A percentile compares a stretch with the other conserved stretches of the same genome.
Evolutionary conservation across 2,888 invertebrate species (phyloP).

Genomic region (Malachius bipustulatus): DNA sequence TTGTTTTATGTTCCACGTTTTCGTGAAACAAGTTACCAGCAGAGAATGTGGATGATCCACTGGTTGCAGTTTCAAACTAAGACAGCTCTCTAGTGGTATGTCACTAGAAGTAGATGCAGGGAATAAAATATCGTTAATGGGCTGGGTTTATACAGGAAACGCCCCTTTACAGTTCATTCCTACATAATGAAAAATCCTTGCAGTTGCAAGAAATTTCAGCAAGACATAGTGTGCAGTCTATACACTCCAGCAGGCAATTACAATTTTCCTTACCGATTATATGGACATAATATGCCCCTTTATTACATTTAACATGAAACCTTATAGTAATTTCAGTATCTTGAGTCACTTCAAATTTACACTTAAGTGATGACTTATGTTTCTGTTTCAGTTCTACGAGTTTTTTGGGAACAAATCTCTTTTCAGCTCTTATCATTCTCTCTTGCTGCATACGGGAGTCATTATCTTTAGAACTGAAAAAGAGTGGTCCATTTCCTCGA

Average conservation of each 20-base stretch:
- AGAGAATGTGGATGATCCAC: conserved; percentile 2
- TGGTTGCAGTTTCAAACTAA: conserved; percentile 1
- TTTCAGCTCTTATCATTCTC: conserved; percentile 2
- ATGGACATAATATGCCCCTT: conserved; percentile 2
- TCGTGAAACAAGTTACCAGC: not conserved
- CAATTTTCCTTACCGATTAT: conserved; percentile 1
- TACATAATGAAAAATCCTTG: conserved; percentile 3
- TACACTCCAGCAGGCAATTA: conserved; percentile 2
- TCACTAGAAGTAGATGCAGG: conserved; percentile 2
- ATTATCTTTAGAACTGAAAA: conserved; percentile 1
- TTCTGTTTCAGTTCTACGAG: not conserved
- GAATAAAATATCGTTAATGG: conserved; percentile 2
- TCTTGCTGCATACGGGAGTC: conserved; percentile 2
- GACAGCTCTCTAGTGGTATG: not conserved
- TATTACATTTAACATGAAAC: conserved; percentile 1
- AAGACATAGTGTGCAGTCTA: conserved; percentile 2
- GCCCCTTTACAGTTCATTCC: conserved; percentile 2
- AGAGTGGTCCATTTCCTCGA: conserved; percentile 2
- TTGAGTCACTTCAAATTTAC: conserved; percentile 3
- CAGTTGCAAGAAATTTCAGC: conserved; percentile 1
- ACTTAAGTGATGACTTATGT: conserved; percentile 1
- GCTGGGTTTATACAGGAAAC: not conserved
- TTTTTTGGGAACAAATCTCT: not conserved
- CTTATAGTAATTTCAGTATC: conserved; percentile 1
- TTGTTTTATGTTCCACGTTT: not conserved